Base-by-base conservation (phyloP, 2,888 invertebrate species). In the Embidobia sp. region DNA sequence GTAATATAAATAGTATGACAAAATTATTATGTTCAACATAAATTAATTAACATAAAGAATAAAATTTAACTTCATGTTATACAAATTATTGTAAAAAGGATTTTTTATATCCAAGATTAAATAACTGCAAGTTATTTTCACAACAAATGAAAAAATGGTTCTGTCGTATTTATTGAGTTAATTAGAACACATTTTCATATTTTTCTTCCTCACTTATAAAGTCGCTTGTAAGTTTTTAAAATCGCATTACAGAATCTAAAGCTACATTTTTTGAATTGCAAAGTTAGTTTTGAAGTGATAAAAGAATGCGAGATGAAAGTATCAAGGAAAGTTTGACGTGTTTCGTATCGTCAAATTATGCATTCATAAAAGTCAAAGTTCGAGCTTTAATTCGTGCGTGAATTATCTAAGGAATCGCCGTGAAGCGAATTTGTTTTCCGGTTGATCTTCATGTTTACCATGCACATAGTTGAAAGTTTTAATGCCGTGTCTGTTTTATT, bases 301-400 rank as follows among this genome's bases (percentile, higher is more conserved):
- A 61, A 70, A 61, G 61, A 59, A 51, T 44, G 13, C 13, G 26
- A 18, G 57, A 48, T 40, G 57, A 59, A 59, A 51, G 69, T 59
- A 69, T 57, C 70, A 51, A n/a, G n/a, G 44, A 63, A 72, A 72
- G 46, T 72, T 72, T 53, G 55, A 55, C 70, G 27, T 46, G 49
- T 72, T 53, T 55, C 48, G 44, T 55, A 59, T 53, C 53, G 40
- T 3, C 10, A 35, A 55, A 69, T 59, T 69, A 59, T 69, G 27
- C 69, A 69, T 69, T 69, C 69, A 59, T 42, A 69, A 57, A 57
- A 46, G 42, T 48, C 33, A 26, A 11, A 69, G 49, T 59, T 69
- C 11, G 7, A n/a, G 10, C 33, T 48, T 3, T 16, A 42, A 49
- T 49, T 69, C 42, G 27, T 49, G 37, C 11, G 15, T 42, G 42